phyloP scores from a whole-genome alignment of 2,888 invertebrate genomes.

The Saturnia pavonia region DNA sequence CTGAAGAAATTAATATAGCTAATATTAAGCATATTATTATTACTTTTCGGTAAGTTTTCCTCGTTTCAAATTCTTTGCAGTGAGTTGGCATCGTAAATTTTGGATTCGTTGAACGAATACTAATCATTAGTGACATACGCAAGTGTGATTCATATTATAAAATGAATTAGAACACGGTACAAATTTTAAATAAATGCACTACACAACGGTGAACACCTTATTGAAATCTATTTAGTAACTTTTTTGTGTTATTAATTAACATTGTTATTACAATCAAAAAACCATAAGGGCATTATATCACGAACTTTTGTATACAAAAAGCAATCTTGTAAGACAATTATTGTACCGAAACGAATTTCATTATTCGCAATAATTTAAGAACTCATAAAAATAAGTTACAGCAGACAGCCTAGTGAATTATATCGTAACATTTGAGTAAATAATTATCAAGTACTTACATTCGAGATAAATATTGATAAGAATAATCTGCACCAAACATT shows the following conservation, averaged over 20 bases:
- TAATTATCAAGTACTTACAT: constrained; percentile 8
- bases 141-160: neutral
- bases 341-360: constrained; percentile 4
- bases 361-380: constrained; percentile 5
- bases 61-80: neutral
- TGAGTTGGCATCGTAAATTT: neutral
- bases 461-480: neutral
- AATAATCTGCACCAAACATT: neutral
- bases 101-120: neutral
- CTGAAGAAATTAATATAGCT: too few relatives aligned
- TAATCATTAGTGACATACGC: neutral
- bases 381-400: constrained; percentile 8
- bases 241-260: too few relatives aligned
- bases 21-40: too few relatives aligned
- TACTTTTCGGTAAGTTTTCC: neutral
- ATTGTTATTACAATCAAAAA: neutral
- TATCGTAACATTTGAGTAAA: constrained; percentile 11
- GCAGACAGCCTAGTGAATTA: neutral
- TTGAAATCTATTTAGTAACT: neutral
- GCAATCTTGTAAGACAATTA: neutral
- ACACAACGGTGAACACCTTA: neutral
- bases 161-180: neutral
- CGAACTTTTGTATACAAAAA: neutral
- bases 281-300: neutral
- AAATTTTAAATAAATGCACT: neutral